A percentile compares a stretch with the other conserved stretches of the same genome.
phyloP scores from a whole-genome alignment of 2,113 vertebrate genomes.

The Amblyornis subalaris region DNA sequence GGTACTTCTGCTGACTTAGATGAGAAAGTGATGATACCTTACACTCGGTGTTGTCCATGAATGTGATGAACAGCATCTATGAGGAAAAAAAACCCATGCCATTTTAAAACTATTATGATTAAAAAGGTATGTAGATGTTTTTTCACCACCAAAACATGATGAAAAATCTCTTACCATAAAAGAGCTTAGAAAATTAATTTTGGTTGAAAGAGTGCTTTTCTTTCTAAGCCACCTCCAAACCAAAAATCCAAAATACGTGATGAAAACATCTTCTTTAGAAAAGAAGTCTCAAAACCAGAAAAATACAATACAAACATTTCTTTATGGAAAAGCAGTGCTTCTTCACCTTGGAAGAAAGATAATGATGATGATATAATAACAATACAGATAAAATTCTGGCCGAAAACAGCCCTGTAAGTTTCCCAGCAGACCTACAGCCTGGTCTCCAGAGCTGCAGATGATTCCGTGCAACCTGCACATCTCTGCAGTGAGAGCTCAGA shows the following conservation, averaged over 20 bases:
- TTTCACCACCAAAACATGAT: not conserved
- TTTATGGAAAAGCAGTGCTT: not conserved
- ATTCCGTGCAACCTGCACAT: not conserved
- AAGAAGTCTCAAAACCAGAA: not conserved
- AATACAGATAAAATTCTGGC: not conserved
- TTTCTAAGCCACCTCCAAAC: not conserved
- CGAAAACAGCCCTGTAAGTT: not conserved
- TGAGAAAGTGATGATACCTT: not conserved
- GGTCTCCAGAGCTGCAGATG: not conserved
- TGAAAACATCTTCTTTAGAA: not conserved
- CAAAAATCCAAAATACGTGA: not conserved
- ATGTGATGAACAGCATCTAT: not conserved
- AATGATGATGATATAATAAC: not conserved
- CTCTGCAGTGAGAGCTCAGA: not conserved
- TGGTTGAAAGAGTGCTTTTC: not conserved
- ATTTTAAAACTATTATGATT: not conserved
- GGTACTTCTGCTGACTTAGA: not conserved
- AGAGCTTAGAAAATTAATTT: not conserved
- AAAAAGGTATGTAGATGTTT: not conserved
- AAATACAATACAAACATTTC: not conserved
- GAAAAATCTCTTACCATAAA: not conserved
- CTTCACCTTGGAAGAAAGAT: not conserved
- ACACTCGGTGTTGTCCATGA: not conserved
- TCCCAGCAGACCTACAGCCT: not conserved
- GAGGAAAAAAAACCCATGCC: accelerated